These are phyloP conservation scores for Odontamblyopus lacepedii DNA, from an alignment of 2,797 vertebrate species.

Conservation along the genomic window DNA sequence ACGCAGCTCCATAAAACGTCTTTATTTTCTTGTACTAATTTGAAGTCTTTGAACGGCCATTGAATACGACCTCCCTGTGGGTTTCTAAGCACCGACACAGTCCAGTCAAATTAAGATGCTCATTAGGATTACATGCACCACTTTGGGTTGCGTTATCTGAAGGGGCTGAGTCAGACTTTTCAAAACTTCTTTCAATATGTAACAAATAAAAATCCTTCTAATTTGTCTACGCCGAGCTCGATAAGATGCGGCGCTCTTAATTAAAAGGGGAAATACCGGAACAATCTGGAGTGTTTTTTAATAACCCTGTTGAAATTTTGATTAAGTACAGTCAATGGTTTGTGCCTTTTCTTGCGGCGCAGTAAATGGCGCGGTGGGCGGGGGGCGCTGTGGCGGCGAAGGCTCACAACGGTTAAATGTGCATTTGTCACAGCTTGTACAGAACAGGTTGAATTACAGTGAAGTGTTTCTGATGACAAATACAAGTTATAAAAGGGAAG, in stretches of 20 bases:
- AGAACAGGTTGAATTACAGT: not conserved
- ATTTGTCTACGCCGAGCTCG: conserved; percentile 66
- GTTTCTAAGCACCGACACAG: conserved; percentile 28
- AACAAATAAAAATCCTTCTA: conserved; percentile 60
- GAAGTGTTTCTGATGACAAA: not conserved
- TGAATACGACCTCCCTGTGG: conserved; percentile 26
- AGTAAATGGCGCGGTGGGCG: conserved; percentile 67
- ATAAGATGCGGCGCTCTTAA: conserved; percentile 69
- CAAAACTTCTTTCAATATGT: conserved; percentile 46
- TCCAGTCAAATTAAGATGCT: conserved; percentile 54
- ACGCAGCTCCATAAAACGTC: too few relatives aligned
- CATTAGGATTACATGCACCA: conserved; percentile 60
- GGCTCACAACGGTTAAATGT: not conserved
- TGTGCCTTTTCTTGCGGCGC: conserved; percentile 68
- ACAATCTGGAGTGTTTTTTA: conserved; percentile 71
- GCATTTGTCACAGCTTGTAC: conserved; percentile 14
- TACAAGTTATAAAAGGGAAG: not conserved
- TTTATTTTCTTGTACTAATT: too few relatives aligned
- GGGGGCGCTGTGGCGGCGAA: conserved; percentile 13
- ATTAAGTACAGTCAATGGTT: conserved; percentile 65
- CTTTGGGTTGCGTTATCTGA: conserved; percentile 47
- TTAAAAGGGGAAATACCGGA: conserved; percentile 71
- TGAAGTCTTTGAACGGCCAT: too few relatives aligned
- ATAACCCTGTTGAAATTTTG: conserved; percentile 65
- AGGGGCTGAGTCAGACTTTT: conserved; percentile 39